Evolutionary conservation across 2,113 vertebrate genomes (phyloP), one percentile per base, ranked within the genome.

Genomic region (Etia nguti): DNA sequence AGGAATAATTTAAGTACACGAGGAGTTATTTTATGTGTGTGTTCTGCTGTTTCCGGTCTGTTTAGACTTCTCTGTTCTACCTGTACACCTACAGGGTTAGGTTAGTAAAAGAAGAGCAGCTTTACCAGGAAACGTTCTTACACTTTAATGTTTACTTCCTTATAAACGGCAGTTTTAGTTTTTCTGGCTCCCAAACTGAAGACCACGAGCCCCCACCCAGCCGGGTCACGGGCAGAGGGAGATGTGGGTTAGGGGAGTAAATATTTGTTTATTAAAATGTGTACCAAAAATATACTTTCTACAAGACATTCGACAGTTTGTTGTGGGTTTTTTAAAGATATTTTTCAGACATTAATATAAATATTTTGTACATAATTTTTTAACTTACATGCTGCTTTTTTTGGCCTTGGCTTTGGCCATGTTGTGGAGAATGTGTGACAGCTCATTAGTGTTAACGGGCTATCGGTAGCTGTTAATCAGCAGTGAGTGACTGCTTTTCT

Each of bases 261-360:
- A 20, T 34, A 62, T 62, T 20, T 62, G 29, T 34, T 34, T 34
- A 10, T 34, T 20, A 18, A 60, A 60, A 18, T 31, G 12, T 18
- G 29, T 10, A 34, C 29, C 34, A 56, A 60, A 29, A 31, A 34
- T 9, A 18, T 6, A 60, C 24, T 16, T 24, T 56, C 2, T 43
- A 59, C 8, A 18, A 59, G 56, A 59, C 26, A 16, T 29, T 15
- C 31, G 26, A 59, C 24, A 55, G 54, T 55, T 56, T 56, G 54
- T 56, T 24, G 7, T 10, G 54, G 16, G 0, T 0, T 0, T 24
- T 55, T 24, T 2, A 4, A 55, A 12, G n/a, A 55, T 55, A 12
- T 24, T 13, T 24, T 13, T 56, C n/a, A 24, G n/a, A 22, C 10
- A 52, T 52, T 54, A 10, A 50, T 50, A 50, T 20, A 20, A 20